phyloP scores from a whole-genome alignment of 2,113 vertebrate species.

The Brachyhypopomus gauderio region DNA sequence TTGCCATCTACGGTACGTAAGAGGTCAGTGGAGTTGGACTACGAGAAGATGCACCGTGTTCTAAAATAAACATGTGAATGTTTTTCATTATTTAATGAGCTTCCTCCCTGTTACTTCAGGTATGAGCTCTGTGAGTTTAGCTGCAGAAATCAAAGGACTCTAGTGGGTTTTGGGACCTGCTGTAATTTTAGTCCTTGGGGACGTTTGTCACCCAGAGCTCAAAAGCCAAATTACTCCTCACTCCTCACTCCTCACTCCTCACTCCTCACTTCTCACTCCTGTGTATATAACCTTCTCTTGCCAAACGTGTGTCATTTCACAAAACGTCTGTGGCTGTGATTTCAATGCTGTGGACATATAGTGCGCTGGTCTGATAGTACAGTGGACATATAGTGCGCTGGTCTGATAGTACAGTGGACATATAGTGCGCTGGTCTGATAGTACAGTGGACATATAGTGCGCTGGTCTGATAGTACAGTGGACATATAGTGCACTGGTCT shows the following conservation, averaged over 20 bases:
- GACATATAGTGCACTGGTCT: neutral
- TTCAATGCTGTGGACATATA: neutral
- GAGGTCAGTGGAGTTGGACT: too few relatives aligned
- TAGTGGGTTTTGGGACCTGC: too few relatives aligned
- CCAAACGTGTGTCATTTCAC: neutral
- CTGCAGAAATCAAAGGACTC: too few relatives aligned
- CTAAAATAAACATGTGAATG: too few relatives aligned
- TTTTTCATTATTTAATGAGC: too few relatives aligned
- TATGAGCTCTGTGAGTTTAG: too few relatives aligned
- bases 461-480: too few relatives aligned
- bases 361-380: neutral
- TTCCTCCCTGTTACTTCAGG: too few relatives aligned
- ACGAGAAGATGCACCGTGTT: too few relatives aligned
- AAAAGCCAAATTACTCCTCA: neutral
- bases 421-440: neutral
- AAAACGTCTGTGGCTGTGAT: neutral
- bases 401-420: neutral
- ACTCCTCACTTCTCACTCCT: too few relatives aligned
- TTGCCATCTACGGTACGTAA: too few relatives aligned
- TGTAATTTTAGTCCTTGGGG: slow-evolving; percentile 20
- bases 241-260: too few relatives aligned
- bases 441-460: neutral
- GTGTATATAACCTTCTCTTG: neutral
- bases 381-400: neutral
- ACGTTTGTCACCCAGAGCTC: neutral